Conservation (phyloP, 2,113 vertebrate species). For the Corydoras sp. region DNA sequence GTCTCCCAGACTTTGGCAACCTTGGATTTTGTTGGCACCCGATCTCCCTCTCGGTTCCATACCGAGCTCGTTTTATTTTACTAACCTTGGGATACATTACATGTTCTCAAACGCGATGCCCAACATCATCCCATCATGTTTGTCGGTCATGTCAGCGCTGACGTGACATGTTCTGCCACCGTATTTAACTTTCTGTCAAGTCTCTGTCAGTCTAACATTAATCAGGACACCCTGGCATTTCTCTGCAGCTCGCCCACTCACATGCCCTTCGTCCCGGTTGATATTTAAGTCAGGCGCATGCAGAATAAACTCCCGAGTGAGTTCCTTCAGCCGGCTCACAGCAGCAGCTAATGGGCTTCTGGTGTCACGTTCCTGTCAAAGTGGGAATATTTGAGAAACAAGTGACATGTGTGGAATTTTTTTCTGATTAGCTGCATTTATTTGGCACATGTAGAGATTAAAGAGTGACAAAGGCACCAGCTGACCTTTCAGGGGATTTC, state of each 20-base stretch:
- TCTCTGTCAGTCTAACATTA: neutral
- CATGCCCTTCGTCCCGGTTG: neutral
- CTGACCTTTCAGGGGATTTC: too few species aligned
- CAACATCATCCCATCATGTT: neutral
- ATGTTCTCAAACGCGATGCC: neutral
- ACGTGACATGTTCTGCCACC: neutral
- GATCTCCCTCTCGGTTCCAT: neutral
- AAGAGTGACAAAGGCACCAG: too few species aligned
- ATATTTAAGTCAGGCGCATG: slow-evolving; percentile 46
- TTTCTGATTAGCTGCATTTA: neutral
- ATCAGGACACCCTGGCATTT: slow-evolving; percentile 14
- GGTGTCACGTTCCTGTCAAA: slow-evolving; percentile 19
- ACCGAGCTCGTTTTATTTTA: neutral
- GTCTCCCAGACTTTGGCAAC: neutral
- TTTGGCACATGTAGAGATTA: neutral
- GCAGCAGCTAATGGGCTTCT: slow-evolving; percentile 23
- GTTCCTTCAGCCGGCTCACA: slow-evolving; percentile 31
- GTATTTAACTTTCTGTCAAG: slow-evolving; percentile 6
- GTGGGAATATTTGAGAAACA: slow-evolving; percentile 2
- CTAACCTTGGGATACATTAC: neutral
- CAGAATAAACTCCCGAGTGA: slow-evolving; percentile 26
- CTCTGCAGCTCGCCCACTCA: neutral
- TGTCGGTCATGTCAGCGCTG: neutral
- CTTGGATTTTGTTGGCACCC: neutral
- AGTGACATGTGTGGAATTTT: too few species aligned